Evolutionary conservation across 2,797 vertebrate genomes (phyloP).

Genomic region (Tiaroga cobitis): DNA sequence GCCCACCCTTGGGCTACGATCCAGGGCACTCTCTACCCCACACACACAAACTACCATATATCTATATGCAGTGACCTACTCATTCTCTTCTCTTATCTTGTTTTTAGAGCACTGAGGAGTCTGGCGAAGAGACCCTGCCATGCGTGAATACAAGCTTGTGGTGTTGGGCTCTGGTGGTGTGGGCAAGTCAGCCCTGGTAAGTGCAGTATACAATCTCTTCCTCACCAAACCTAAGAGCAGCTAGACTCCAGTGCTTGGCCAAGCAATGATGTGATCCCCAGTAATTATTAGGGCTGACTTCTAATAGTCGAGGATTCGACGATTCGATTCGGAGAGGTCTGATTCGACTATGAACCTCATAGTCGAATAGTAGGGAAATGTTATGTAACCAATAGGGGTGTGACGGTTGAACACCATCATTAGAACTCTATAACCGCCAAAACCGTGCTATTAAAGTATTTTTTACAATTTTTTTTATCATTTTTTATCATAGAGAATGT

Average conservation of each 20-base stretch:
- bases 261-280: not conserved
- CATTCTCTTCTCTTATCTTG: conserved; percentile 22
- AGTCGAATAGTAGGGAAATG: no score
- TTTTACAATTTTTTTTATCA: no score
- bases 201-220: conserved; percentile 64
- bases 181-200: conserved; percentile 99
- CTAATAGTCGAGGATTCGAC: no score
- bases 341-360: no score
- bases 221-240: not conserved
- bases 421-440: no score
- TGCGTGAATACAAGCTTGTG: conserved; percentile 99
- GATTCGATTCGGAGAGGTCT: no score
- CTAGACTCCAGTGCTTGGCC: not conserved
- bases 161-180: conserved; percentile 99
- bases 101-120: conserved; percentile 81
- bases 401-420: no score
- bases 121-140: conserved; percentile 89
- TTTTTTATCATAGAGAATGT: no score
- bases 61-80: not conserved
- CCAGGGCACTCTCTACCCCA: conserved; percentile 73
- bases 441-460: no score
- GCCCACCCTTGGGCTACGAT: conserved; percentile 78
- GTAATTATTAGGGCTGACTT: no score
- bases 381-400: no score
- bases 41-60: not conserved